Conservation (phyloP, 2,888 invertebrate genomes). For the Lordiphosa fenestrarum region DNA sequence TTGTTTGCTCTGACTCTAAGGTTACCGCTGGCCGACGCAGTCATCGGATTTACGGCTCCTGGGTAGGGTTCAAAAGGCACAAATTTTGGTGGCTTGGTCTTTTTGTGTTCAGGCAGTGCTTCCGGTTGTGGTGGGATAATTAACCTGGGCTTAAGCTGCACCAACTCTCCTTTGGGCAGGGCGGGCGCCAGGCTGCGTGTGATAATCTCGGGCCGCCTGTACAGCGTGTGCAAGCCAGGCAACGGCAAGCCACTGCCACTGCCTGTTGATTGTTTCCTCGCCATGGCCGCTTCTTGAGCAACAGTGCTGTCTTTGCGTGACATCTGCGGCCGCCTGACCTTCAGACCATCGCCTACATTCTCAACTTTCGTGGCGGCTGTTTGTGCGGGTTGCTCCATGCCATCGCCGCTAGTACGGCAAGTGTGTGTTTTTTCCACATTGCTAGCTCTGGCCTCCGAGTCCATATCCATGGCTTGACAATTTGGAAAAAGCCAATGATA, state of each 20-base stretch:
- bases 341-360: slow-evolving; percentile 10
- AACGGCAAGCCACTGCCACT: slow-evolving; percentile 35
- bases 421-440: slow-evolving; percentile 21
- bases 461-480: slow-evolving; percentile 37
- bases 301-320: slow-evolving; percentile 62
- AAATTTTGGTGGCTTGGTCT: slow-evolving; percentile 87
- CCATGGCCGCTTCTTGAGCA: slow-evolving; percentile 57
- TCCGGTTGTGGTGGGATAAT: slow-evolving; percentile 76
- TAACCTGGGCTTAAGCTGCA: slow-evolving; percentile 84
- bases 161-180: slow-evolving; percentile 82
- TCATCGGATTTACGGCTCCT: slow-evolving; percentile 90
- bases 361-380: slow-evolving; percentile 62
- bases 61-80: slow-evolving; percentile 94
- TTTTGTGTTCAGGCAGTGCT: slow-evolving; percentile 68
- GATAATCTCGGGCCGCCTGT: slow-evolving; percentile 63
- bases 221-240: slow-evolving; percentile 75
- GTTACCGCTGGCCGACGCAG: slow-evolving; percentile 80
- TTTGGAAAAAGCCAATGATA: slow-evolving; percentile 4
- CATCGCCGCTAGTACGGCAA: slow-evolving; percentile 87
- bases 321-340: slow-evolving; percentile 45
- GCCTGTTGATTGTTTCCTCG: slow-evolving; percentile 37
- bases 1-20: slow-evolving; percentile 66
- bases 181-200: slow-evolving; percentile 79
- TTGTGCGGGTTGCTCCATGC: slow-evolving; percentile 84
- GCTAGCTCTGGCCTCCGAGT: not conserved